Conservation (phyloP, 2,797 vertebrate species). For the Karalla daura region DNA sequence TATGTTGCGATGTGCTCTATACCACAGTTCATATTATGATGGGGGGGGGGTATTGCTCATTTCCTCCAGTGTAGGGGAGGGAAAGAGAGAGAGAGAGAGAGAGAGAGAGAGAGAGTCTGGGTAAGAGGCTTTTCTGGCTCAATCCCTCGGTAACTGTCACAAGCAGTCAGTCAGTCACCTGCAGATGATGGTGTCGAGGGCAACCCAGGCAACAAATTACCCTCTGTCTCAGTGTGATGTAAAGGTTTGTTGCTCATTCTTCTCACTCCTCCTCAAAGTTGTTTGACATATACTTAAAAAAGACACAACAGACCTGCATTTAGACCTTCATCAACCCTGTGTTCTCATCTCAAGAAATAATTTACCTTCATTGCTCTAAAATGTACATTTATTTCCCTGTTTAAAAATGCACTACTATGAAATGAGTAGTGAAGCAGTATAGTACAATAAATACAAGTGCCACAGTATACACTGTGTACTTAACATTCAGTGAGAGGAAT, state of each 20-base stretch:
- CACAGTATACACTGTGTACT: too few relatives aligned
- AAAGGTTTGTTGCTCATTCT: background rate
- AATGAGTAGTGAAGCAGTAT: too few relatives aligned
- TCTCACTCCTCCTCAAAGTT: background rate
- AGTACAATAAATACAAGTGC: too few relatives aligned
- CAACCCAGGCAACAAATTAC: slow-evolving; percentile 64
- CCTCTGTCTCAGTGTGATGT: slow-evolving; percentile 29
- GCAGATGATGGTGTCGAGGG: slow-evolving; percentile 80
- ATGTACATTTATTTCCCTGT: too few relatives aligned
- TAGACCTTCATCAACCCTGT: background rate
- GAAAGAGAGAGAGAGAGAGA: slow-evolving; percentile 23
- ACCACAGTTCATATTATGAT: background rate
- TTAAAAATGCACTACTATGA: too few relatives aligned
- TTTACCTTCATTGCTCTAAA: too few relatives aligned
- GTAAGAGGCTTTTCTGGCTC: slow-evolving; percentile 85
- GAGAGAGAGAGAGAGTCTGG: slow-evolving; percentile 38
- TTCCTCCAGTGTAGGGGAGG: background rate
- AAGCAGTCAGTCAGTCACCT: slow-evolving; percentile 86
- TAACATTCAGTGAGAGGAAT: too few relatives aligned
- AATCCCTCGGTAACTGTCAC: slow-evolving; percentile 84
- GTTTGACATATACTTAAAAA: background rate
- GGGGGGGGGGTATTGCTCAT: background rate
- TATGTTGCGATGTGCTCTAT: background rate
- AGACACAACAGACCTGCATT: background rate
- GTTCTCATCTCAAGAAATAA: too few relatives aligned